phyloP scores from a whole-genome alignment of 2,113 vertebrate species.

The Microtus ochrogaster region DNA sequence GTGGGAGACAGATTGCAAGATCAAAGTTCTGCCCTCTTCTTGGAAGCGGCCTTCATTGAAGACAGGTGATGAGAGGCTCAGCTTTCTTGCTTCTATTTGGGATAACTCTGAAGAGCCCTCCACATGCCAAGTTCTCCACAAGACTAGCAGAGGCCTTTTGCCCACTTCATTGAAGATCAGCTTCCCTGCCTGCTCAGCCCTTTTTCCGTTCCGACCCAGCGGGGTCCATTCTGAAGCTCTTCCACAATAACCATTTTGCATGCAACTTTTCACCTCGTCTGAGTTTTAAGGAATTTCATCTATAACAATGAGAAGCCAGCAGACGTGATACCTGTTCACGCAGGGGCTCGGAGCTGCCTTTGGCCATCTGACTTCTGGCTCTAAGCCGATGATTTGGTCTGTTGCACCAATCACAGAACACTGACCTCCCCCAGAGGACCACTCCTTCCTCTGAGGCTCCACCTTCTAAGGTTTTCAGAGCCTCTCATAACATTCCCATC shows the following conservation, averaged over 20 bases:
- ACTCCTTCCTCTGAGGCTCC: too few relatives aligned
- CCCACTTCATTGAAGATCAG: background rate
- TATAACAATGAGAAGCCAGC: background rate
- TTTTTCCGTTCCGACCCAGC: accelerated
- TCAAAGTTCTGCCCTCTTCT: background rate
- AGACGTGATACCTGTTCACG: background rate
- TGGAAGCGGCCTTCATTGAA: background rate
- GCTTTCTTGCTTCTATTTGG: background rate
- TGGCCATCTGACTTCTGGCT: background rate
- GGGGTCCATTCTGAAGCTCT: background rate
- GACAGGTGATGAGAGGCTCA: background rate
- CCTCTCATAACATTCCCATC: background rate
- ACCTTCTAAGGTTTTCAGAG: background rate
- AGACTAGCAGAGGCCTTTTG: background rate
- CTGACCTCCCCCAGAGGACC: background rate
- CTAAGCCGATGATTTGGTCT: background rate
- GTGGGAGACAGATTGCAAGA: background rate
- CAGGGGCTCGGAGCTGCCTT: background rate
- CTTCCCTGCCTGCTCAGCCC: background rate
- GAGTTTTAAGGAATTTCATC: background rate
- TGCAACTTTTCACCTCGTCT: background rate
- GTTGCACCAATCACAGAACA: background rate
- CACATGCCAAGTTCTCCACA: background rate
- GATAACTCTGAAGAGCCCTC: background rate
- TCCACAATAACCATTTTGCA: background rate